Base-by-base conservation (phyloP, 2,113 vertebrate genomes). In the Vanacampus margaritifer region DNA sequence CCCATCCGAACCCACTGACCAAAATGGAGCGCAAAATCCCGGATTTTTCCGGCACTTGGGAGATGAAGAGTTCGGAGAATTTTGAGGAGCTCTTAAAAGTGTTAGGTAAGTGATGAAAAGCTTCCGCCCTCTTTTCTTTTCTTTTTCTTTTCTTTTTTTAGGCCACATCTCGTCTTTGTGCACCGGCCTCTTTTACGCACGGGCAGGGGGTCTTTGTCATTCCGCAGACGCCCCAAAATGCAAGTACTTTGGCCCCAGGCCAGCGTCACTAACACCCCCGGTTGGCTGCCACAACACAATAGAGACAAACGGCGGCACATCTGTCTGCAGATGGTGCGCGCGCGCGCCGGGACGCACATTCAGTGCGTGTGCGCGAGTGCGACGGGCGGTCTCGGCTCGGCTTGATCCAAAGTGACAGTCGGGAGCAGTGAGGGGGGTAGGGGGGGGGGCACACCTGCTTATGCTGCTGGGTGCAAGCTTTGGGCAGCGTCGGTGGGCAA, bases 71-170 rank as follows among this genome's bases (percentile, higher is more conserved):
- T 64, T 96, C 94, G 2, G 94, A 95, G 74, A 95, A 97, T 89
- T 98, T 98, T 67, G 96, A 97, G 76, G 96, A 97, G 57, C 90
- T 98, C 53, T 90, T 97, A 61, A 96, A 96, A 89, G 91, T 85
- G 0, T 62, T 96, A 78, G 93, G 95, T 98, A 86, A 94, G 94
- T 82, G 78, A 80, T 26, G 5, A 1, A 19, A 77, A 36, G 14
- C 23, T 76, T 82, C 75, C 75, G 64, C 73, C n/a, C n/a, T n/a
- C n/a, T n/a, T n/a, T n/a, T n/a, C n/a, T n/a, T 69, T 68, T 59
- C 71, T 78, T 73, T 73, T 69, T 46, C 62, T 71, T 68, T 60
- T 54, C 65, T 67, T 72, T 74, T 73, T 85, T n/a, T 79, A 59
- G 81, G 81, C 79, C 83, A 84, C 28, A 78, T 81, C 62, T 64